Conservation (phyloP, 2,797 vertebrate genomes). For the Coilia nasus region DNA sequence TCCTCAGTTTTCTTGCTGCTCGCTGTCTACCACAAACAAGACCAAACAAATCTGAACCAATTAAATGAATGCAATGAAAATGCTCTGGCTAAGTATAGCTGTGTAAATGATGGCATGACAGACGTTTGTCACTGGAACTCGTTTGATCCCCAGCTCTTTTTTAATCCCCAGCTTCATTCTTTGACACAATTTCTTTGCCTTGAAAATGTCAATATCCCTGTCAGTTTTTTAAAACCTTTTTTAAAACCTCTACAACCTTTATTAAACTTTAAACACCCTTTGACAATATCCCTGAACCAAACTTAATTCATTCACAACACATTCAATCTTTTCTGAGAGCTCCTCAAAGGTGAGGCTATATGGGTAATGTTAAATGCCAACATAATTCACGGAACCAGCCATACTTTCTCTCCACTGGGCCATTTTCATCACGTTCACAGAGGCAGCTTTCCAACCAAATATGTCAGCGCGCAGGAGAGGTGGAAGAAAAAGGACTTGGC, state of each 20-base stretch:
- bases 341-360: background rate
- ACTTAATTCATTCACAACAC: background rate
- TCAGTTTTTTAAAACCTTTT: background rate
- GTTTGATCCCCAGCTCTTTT: background rate
- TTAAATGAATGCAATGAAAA: background rate
- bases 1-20: slow-evolving; percentile 19
- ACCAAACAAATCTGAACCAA: slow-evolving; percentile 19
- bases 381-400: background rate
- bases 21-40: slow-evolving; percentile 14
- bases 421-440: slow-evolving; percentile 4
- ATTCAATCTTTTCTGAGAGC: background rate
- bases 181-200: background rate
- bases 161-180: background rate
- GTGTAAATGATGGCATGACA: background rate
- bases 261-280: background rate
- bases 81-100: background rate
- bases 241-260: background rate
- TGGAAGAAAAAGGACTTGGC: background rate
- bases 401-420: background rate
- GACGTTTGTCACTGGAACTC: background rate
- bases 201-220: background rate
- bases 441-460: background rate
- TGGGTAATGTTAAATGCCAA: background rate
- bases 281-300: background rate
- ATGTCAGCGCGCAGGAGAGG: background rate